Evolutionary conservation across 2,113 vertebrate species (phyloP).

Genomic region (Noctilio leporinus): DNA sequence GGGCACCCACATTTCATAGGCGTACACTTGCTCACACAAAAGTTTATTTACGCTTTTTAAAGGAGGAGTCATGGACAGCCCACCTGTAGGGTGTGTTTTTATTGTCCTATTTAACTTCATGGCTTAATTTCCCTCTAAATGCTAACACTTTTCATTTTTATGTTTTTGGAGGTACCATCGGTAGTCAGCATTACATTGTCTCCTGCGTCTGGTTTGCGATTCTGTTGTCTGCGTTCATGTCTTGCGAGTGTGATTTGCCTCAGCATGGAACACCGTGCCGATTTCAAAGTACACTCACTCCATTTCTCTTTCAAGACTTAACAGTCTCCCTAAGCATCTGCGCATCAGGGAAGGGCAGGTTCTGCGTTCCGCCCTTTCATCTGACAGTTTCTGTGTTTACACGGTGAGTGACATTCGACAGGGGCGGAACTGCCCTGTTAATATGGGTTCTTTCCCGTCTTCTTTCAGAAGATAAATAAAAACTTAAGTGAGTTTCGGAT

Average conservation of each 20-base stretch:
- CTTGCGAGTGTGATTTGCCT: conserved; percentile 46
- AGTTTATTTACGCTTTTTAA: conserved; percentile 53
- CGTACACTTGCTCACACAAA: conserved; percentile 57
- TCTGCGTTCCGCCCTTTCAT: neutral
- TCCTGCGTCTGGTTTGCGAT: neutral
- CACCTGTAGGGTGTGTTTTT: neutral
- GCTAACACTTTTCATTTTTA: conserved; percentile 33
- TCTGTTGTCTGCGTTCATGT: conserved; percentile 14
- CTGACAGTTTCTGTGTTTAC: conserved; percentile 59
- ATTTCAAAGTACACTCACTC: neutral
- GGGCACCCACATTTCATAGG: conserved; percentile 22
- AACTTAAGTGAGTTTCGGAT: neutral
- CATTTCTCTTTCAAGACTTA: conserved; percentile 45
- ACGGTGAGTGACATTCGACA: conserved; percentile 1
- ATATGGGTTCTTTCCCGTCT: neutral
- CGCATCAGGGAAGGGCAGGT: neutral
- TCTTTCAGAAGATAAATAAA: neutral
- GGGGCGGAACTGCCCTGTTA: neutral
- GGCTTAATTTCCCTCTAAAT: conserved; percentile 25
- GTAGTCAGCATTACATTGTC: neutral
- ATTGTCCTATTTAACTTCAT: conserved; percentile 30
- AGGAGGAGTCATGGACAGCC: conserved; percentile 36
- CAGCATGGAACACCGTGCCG: conserved; percentile 3
- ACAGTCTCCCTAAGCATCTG: conserved; percentile 16
- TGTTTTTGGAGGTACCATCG: conserved; percentile 11